Evolutionary conservation across 2,888 invertebrate species (phyloP).

Genomic region (Nematopogon swammerdamellus): DNA sequence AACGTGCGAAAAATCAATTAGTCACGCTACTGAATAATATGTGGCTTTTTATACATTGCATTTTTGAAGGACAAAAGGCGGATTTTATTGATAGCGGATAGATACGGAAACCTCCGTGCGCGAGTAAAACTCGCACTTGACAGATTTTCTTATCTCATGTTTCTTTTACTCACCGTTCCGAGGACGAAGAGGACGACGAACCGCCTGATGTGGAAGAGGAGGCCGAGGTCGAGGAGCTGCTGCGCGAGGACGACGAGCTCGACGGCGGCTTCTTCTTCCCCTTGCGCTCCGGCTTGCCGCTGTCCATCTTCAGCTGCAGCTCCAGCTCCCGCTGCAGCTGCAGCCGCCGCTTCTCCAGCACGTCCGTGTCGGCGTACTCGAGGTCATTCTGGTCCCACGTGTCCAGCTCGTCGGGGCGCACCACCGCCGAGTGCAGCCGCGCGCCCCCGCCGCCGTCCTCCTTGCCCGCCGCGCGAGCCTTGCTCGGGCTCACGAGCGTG

Average conservation of each 20-base stretch:
- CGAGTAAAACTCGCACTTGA: no score
- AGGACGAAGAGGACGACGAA: slow-evolving; percentile 61
- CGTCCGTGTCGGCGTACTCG: slow-evolving; percentile 79
- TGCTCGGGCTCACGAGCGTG: slow-evolving; percentile 72
- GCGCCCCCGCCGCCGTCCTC: slow-evolving; percentile 66
- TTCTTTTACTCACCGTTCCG: slow-evolving; percentile 9
- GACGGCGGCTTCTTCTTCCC: slow-evolving; percentile 66
- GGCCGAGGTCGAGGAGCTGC: slow-evolving; percentile 61
- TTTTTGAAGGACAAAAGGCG: no score
- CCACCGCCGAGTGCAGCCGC: slow-evolving; percentile 62
- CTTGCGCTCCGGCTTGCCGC: slow-evolving; percentile 64
- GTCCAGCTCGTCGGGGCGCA: slow-evolving; percentile 66
- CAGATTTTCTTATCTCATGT: no score
- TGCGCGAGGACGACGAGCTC: slow-evolving; percentile 67
- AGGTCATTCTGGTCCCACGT: slow-evolving; percentile 76
- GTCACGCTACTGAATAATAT: no score
- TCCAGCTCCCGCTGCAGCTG: slow-evolving; percentile 75
- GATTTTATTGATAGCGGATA: no score
- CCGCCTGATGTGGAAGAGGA: slow-evolving; percentile 65
- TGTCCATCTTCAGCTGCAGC: slow-evolving; percentile 74
- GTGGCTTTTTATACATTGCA: no score
- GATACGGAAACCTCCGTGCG: no score
- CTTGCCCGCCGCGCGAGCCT: slow-evolving; percentile 66
- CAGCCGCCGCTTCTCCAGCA: slow-evolving; percentile 70
- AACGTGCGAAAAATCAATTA: no score